Evolutionary conservation across 2,888 invertebrate genomes (phyloP), one percentile per base, ranked within the genome.

Genomic region (Dryobota labecula): DNA sequence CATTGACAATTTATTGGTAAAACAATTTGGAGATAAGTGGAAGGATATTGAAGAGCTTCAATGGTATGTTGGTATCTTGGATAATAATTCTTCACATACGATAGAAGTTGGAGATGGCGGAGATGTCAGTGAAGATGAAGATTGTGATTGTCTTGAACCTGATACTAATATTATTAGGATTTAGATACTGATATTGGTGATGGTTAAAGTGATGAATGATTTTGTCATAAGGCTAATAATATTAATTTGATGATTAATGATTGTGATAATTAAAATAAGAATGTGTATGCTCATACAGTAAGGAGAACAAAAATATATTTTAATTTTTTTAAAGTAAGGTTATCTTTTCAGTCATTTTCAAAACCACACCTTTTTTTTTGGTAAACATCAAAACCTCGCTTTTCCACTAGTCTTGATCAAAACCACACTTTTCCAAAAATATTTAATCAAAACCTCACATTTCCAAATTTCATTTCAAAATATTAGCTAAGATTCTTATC

Each of bases 1-100:
- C 47, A 47, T 75, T 61, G 54, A 61, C 24, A 65, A 70, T 65
- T 66, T 75, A 67, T 66, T 70, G 49, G 62, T 75, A 30, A 63
- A 70, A 66, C 70, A 70, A 62, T 71, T 75, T 69, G 69, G 64
- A 65, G 45, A 64, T 57, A 73, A 64, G 38, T 71, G 73, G 77
- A 63, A 24, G 62, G 63, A 73, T 54, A 53, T 65, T 53, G 70
- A 74, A 64, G 73, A 76, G 54, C 64, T 74, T 45, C 60, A 62
- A 70, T 74, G 77, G 73, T 73, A 73, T 53, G 41, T 47, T 54
- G 66, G 65, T 15, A 64, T 70, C 27, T 67, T 67, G 47, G 36
- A 60, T 73, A 51, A 69, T 56, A 70, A 30, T 64, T 49, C 57
- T 57, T 57, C 36, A 65, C 54, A 65, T 65, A 53, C 43, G 30